phyloP scores from a whole-genome alignment of 2,888 invertebrate species.

The Pachycephus smyrnensis region DNA sequence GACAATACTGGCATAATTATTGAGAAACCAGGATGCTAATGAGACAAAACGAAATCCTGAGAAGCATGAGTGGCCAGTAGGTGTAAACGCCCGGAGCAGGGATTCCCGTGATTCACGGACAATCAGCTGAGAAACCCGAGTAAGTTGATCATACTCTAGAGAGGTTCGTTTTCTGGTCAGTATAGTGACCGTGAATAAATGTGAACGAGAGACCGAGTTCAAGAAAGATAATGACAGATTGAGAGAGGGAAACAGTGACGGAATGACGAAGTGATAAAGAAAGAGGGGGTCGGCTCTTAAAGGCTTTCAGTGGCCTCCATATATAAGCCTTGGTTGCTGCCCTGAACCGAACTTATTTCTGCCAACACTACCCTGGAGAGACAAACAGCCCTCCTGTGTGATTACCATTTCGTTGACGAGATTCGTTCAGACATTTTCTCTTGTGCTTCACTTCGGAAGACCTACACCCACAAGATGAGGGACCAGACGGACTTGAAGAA shows the following conservation, averaged over 20 bases:
- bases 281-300: conserved; percentile 10
- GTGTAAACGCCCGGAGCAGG: neutral
- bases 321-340: conserved; percentile 18
- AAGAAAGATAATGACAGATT: neutral
- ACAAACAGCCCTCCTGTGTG: conserved; percentile 7
- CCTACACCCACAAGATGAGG: conserved; percentile 7
- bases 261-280: neutral
- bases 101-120: neutral
- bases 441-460: neutral
- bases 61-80: neutral
- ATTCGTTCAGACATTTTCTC: neutral
- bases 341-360: conserved; percentile 19
- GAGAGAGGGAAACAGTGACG: neutral
- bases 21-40: neutral
- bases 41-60: neutral
- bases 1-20: neutral
- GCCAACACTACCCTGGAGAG: conserved; percentile 10
- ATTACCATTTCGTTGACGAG: neutral
- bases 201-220: neutral
- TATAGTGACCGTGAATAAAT: conserved; percentile 1
- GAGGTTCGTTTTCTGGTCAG: neutral
- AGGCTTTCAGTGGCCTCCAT: conserved; percentile 12
- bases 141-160: neutral
- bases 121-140: neutral
- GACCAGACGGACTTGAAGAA: conserved; percentile 21